Evolutionary conservation across 2,797 vertebrate species (phyloP).

Genomic region (Gymnothorax reevesii): DNA sequence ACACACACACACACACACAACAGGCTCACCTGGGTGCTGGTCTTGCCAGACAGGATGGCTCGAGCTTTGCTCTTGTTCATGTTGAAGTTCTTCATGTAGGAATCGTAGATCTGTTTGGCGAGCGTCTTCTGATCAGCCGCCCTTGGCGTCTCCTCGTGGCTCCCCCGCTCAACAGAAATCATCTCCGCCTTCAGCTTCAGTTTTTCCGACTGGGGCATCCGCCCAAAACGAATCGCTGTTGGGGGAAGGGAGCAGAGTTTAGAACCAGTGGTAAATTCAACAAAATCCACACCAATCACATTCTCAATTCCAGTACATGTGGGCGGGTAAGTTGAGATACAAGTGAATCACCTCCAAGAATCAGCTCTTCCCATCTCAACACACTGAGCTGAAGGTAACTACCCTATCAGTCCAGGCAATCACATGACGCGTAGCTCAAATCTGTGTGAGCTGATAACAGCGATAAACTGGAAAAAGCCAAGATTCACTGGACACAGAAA

Average conservation of each 20-base stretch:
- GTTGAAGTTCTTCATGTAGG: conserved; percentile 96
- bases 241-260: conserved; percentile 27
- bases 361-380: too few species aligned
- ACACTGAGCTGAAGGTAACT: too few species aligned
- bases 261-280: neutral
- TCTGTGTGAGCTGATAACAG: too few species aligned
- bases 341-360: neutral
- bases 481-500: too few species aligned
- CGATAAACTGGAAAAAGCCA: too few species aligned
- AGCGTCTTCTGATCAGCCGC: conserved; percentile 89
- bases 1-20: conserved; percentile 1
- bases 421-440: too few species aligned
- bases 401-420: too few species aligned
- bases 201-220: conserved; percentile 97
- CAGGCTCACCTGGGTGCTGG: conserved; percentile 85
- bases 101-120: conserved; percentile 90
- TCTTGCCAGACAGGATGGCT: conserved; percentile 91
- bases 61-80: conserved; percentile 98
- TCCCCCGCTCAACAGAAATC: conserved; percentile 80
- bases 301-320: neutral
- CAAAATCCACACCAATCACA: neutral
- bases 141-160: conserved; percentile 75
- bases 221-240: conserved; percentile 94
- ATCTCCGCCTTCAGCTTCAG: conserved; percentile 94
- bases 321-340: too few species aligned